Conservation (phyloP, 1,140 invertebrate genomes). For the Halictus rubicundus region DNA sequence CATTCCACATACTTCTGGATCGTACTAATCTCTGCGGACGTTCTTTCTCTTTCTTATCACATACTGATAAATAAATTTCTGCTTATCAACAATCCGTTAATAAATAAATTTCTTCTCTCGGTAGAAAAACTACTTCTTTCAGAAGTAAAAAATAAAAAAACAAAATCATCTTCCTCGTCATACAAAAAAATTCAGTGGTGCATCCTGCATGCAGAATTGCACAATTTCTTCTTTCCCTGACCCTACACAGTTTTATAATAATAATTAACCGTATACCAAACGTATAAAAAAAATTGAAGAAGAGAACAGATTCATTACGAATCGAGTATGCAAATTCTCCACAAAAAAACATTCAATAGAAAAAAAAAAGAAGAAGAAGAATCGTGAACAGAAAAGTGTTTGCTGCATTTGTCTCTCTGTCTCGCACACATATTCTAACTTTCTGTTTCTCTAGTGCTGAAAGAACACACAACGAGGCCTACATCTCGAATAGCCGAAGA, state of each 20-base stretch:
- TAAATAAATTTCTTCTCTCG: background rate
- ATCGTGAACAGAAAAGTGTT: background rate
- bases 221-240: background rate
- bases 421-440: background rate
- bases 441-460: background rate
- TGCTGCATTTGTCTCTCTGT: slow-evolving; percentile 25
- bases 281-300: background rate
- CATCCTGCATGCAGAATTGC: background rate
- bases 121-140: background rate
- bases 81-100: slow-evolving; percentile 2
- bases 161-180: background rate
- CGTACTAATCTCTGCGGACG: too few relatives aligned
- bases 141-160: background rate
- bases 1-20: background rate
- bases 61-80: background rate
- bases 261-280: too few relatives aligned
- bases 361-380: background rate
- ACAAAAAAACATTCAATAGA: slow-evolving; percentile 16
- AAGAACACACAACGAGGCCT: background rate
- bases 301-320: background rate
- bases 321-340: slow-evolving; percentile 15
- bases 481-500: too few relatives aligned
- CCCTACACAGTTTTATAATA: too few relatives aligned
- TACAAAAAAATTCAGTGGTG: background rate
- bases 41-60: background rate